Evolutionary conservation across 2,113 vertebrate genomes (phyloP).

Genomic region (Thamnaconus septentrionalis): DNA sequence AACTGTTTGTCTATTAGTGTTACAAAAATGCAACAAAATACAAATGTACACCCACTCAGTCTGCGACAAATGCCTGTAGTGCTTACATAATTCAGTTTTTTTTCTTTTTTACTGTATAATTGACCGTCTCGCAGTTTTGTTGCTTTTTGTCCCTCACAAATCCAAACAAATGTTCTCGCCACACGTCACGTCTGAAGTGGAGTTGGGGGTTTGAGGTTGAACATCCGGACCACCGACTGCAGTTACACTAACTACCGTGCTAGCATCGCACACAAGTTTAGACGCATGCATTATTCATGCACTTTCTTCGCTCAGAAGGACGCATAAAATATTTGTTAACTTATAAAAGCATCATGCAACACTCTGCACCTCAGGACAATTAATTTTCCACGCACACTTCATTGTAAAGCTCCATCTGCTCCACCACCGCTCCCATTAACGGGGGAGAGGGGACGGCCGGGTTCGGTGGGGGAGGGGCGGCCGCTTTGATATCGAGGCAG

Average conservation of each 20-base stretch:
- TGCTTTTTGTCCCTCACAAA: not conserved
- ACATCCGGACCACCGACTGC: constrained; percentile 24
- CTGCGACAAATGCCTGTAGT: not conserved
- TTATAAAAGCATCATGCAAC: constrained; percentile 67
- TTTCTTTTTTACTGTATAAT: not conserved
- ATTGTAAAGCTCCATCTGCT: constrained; percentile 54
- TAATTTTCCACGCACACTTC: constrained; percentile 41
- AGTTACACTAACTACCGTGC: constrained; percentile 33
- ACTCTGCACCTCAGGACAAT: constrained; percentile 48
- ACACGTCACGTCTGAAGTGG: constrained; percentile 2
- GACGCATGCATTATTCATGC: constrained; percentile 65
- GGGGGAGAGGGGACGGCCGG: not conserved
- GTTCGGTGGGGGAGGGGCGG: not conserved
- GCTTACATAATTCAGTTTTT: constrained; percentile 13
- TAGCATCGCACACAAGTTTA: constrained; percentile 35
- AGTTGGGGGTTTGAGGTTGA: constrained; percentile 7
- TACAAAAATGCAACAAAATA: not conserved
- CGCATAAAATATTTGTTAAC: constrained; percentile 70
- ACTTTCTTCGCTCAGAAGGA: constrained; percentile 49
- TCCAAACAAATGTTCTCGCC: constrained; percentile 24
- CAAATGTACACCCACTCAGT: not conserved
- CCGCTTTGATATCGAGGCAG: constrained; percentile 31
- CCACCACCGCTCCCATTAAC: constrained; percentile 35
- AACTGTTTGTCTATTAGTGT: no score
- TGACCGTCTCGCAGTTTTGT: no score